Conservation (phyloP, 1,140 invertebrate species). For the Yoshiicerus persimilis region DNA sequence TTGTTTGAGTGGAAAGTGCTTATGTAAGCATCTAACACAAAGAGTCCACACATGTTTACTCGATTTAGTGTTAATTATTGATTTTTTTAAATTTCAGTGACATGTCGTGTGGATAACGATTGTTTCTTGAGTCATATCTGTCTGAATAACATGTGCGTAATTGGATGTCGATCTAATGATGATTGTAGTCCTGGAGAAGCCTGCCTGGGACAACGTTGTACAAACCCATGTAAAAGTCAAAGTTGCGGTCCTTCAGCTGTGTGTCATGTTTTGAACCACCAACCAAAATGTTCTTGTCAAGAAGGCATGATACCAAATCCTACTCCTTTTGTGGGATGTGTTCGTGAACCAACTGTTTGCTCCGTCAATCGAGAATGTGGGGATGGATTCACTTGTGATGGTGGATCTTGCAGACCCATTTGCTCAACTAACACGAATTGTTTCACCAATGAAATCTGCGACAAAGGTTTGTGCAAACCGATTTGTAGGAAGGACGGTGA, state of each 20-base stretch:
- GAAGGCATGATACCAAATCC: slow-evolving; percentile 79
- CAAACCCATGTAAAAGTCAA: slow-evolving; percentile 70
- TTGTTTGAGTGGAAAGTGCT: slow-evolving; percentile 70
- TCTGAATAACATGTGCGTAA: slow-evolving; percentile 76
- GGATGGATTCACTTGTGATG: slow-evolving; percentile 68
- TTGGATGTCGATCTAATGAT: slow-evolving; percentile 81
- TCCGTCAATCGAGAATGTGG: slow-evolving; percentile 71
- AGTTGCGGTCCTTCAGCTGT: slow-evolving; percentile 82
- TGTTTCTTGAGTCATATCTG: slow-evolving; percentile 89
- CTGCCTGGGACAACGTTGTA: slow-evolving; percentile 75
- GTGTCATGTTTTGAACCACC: slow-evolving; percentile 72
- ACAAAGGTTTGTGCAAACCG: slow-evolving; percentile 65
- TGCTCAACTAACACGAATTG: slow-evolving; percentile 75
- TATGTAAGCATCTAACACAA: slow-evolving; percentile 63
- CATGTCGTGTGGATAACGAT: slow-evolving; percentile 84
- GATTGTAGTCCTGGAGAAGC: slow-evolving; percentile 81
- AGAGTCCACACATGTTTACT: background rate
- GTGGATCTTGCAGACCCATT: slow-evolving; percentile 69
- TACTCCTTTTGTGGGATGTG: slow-evolving; percentile 71
- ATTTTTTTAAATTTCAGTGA: slow-evolving; percentile 60
- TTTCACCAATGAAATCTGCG: slow-evolving; percentile 73
- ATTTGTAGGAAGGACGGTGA: slow-evolving; percentile 74
- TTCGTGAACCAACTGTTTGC: slow-evolving; percentile 71
- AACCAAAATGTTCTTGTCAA: slow-evolving; percentile 75
- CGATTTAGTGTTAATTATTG: background rate